phyloP scores from a whole-genome alignment of 2,797 vertebrate genomes.

The Pogonophryne albipinna region DNA sequence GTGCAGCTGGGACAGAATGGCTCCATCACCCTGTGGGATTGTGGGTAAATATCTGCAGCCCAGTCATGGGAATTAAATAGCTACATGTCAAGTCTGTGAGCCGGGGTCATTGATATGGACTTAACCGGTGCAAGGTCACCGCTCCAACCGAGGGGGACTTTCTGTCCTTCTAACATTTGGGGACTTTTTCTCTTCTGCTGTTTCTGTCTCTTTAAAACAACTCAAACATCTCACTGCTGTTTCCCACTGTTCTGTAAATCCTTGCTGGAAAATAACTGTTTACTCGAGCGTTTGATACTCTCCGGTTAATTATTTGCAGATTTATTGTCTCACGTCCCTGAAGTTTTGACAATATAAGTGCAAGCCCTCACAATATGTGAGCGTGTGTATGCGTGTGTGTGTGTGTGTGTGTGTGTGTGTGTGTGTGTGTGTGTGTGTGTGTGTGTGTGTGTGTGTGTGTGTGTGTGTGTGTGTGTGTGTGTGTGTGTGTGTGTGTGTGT shows the following conservation, averaged over 20 bases:
- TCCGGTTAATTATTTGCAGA: slow-evolving; percentile 69
- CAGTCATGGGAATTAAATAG: slow-evolving; percentile 82
- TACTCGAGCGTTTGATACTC: slow-evolving; percentile 59
- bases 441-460: slow-evolving; percentile 33
- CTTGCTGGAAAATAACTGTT: slow-evolving; percentile 68
- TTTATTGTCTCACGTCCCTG: slow-evolving; percentile 41
- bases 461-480: slow-evolving; percentile 43
- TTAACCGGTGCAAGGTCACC: slow-evolving; percentile 60
- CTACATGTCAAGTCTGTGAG: slow-evolving; percentile 62
- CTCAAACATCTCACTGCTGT: slow-evolving; percentile 39
- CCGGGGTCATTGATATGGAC: slow-evolving; percentile 61
- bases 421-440: slow-evolving; percentile 33
- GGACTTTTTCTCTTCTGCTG: slow-evolving; percentile 35
- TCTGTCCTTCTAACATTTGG: slow-evolving; percentile 44
- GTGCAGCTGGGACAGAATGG: slow-evolving; percentile 63
- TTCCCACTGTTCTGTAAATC: slow-evolving; percentile 63
- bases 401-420: slow-evolving; percentile 40
- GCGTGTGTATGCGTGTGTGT: slow-evolving; percentile 25
- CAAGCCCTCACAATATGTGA: slow-evolving; percentile 22
- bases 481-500: slow-evolving; percentile 34
- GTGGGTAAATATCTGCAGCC: slow-evolving; percentile 81
- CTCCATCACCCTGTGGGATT: slow-evolving; percentile 70
- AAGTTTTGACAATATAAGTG: slow-evolving; percentile 52
- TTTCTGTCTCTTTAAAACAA: slow-evolving; percentile 29
- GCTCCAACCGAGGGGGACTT: slow-evolving; percentile 47